Evolutionary conservation across 2,113 vertebrate species (phyloP).

Genomic region (Apus apus): DNA sequence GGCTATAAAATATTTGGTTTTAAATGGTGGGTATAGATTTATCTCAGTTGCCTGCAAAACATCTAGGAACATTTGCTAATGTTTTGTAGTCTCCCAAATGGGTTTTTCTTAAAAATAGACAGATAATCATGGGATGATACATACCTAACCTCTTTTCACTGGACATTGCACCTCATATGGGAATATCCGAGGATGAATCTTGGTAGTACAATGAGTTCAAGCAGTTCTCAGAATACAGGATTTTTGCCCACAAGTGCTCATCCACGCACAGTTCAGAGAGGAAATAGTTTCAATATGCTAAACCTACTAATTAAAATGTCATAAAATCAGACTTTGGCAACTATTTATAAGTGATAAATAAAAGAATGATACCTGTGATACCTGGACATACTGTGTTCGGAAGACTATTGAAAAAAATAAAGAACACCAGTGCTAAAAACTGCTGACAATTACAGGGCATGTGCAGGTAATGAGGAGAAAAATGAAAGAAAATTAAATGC

Average conservation of each 20-base stretch:
- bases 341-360: not conserved
- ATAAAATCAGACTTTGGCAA: not conserved
- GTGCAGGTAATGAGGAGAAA: not conserved
- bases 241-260: not conserved
- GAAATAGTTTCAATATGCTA: not conserved
- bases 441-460: not conserved
- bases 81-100: not conserved
- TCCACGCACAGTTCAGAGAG: not conserved
- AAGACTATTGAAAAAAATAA: not conserved
- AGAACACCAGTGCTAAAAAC: not conserved
- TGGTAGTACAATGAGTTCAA: not conserved
- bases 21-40: not conserved
- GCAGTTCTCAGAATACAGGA: not conserved
- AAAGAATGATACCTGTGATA: not conserved
- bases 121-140: not conserved
- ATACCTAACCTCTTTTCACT: not conserved
- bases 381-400: not conserved
- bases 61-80: not conserved
- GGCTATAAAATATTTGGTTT: not conserved
- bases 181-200: not conserved
- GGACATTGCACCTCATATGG: not conserved
- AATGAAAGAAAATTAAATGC: not conserved
- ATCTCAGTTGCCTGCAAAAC: not conserved
- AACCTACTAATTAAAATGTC: not conserved
- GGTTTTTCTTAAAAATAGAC: not conserved